Evolutionary conservation across 2,797 vertebrate genomes (phyloP).

Genomic region (Apogon hyalosoma): DNA sequence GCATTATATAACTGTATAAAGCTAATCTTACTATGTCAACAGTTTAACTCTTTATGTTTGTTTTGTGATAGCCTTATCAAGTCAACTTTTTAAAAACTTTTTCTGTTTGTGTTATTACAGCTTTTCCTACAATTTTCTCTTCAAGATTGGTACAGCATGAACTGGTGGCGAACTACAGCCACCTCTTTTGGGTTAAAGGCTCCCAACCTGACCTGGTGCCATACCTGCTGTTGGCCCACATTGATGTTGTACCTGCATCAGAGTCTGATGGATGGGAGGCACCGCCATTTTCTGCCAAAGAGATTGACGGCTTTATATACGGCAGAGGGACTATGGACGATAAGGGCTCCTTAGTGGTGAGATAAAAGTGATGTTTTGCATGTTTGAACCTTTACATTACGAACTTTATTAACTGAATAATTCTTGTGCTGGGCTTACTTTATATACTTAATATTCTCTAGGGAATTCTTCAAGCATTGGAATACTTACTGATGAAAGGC

Average conservation of each 20-base stretch:
- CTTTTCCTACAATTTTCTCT: slow-evolving; percentile 91
- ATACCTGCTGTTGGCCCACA: slow-evolving; percentile 93
- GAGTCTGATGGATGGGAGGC: slow-evolving; percentile 90
- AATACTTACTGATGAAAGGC: slow-evolving; percentile 89
- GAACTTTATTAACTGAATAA: not conserved
- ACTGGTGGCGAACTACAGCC: slow-evolving; percentile 89
- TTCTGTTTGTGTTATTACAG: slow-evolving; percentile 69
- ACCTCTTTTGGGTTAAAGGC: slow-evolving; percentile 90
- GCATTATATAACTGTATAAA: not conserved
- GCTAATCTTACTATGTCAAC: not conserved
- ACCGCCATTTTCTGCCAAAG: slow-evolving; percentile 92
- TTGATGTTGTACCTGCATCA: slow-evolving; percentile 95
- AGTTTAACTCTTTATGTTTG: not conserved
- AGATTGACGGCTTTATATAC: slow-evolving; percentile 92
- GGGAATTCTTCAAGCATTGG: slow-evolving; percentile 93
- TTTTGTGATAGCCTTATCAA: not conserved
- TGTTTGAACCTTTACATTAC: slow-evolving; percentile 1
- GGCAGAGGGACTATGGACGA: slow-evolving; percentile 94
- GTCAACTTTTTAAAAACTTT: not conserved
- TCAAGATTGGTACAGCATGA: slow-evolving; percentile 90
- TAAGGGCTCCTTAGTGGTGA: slow-evolving; percentile 91
- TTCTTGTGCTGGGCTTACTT: not conserved
- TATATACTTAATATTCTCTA: slow-evolving; percentile 56
- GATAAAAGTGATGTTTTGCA: slow-evolving; percentile 11
- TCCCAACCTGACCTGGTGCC: slow-evolving; percentile 85